phyloP scores from a whole-genome alignment of 2,113 vertebrate species.

The Cranoglanis bouderius region DNA sequence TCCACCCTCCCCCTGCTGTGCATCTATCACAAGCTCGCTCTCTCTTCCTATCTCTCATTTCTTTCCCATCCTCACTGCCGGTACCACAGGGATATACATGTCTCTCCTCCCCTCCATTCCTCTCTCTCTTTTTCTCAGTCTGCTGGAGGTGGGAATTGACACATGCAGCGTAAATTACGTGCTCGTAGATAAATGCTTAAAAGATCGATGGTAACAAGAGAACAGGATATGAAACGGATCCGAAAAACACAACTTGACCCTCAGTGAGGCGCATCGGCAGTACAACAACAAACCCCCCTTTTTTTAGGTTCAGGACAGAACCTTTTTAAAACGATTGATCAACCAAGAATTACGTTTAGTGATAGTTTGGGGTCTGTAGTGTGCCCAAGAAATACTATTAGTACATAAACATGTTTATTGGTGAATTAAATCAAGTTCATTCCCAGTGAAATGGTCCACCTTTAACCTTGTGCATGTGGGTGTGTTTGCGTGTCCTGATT shows the following conservation, averaged over 20 bases:
- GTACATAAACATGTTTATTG: neutral
- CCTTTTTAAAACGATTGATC: no score
- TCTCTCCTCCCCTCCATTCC: conserved; percentile 29
- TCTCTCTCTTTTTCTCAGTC: conserved; percentile 24
- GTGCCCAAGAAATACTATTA: neutral
- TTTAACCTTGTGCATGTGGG: neutral
- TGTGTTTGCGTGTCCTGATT: conserved; percentile 1
- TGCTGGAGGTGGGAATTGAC: conserved; percentile 11
- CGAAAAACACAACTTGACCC: neutral
- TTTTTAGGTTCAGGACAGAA: neutral
- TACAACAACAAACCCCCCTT: neutral
- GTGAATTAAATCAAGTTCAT: neutral
- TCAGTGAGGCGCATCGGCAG: no score
- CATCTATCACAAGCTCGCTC: conserved; percentile 49
- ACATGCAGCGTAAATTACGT: conserved; percentile 42
- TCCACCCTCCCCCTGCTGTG: conserved; percentile 52
- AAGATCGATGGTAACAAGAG: neutral
- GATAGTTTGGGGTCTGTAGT: neutral
- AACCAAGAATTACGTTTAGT: neutral
- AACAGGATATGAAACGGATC: neutral
- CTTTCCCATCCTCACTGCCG: conserved; percentile 25
- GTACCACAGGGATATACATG: conserved; percentile 25
- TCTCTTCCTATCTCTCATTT: conserved; percentile 32
- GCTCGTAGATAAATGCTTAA: conserved; percentile 30
- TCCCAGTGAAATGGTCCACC: neutral